Percentiles rank a stretch among this genome's conserved stretches.
Evolutionary conservation across 2,113 vertebrate species (phyloP).

Genomic region (Urocitellus parryii): DNA sequence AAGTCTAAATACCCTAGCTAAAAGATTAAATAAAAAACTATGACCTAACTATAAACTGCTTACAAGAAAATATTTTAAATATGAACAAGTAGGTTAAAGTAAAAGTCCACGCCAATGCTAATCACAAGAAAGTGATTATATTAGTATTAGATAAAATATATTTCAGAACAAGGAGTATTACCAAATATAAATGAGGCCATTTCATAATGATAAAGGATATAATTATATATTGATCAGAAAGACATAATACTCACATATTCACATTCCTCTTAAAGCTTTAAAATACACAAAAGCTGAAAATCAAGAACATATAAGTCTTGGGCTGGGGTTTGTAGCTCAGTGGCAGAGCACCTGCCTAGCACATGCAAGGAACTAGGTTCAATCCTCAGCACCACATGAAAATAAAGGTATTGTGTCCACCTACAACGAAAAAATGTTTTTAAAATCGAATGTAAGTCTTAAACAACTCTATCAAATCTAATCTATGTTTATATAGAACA

Average conservation of each 20-base stretch:
- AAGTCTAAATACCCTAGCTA: not conserved
- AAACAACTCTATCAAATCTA: not conserved
- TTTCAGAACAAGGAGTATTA: not conserved
- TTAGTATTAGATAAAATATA: not conserved
- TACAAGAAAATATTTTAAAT: not conserved
- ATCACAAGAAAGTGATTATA: not conserved
- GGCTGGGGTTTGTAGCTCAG: too few species aligned
- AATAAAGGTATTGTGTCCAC: too few species aligned
- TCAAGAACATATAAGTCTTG: not conserved
- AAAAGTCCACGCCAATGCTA: not conserved
- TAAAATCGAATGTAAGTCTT: not conserved
- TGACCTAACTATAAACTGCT: not conserved
- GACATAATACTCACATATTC: not conserved
- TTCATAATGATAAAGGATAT: not conserved
- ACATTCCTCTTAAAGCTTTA: not conserved
- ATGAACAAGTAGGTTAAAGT: not conserved
- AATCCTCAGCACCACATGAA: too few species aligned
- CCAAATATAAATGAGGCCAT: not conserved
- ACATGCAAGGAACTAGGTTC: too few species aligned
- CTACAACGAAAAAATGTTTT: too few species aligned
- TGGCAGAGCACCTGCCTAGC: too few species aligned
- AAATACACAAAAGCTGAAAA: slow-evolving; percentile 46
- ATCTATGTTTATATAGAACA: not conserved
- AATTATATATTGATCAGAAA: not conserved
- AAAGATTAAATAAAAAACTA: not conserved